Evolutionary conservation across 2,113 vertebrate species (phyloP), one percentile per base, ranked within the genome.

Genomic region (Pelmatolapia mariae): DNA sequence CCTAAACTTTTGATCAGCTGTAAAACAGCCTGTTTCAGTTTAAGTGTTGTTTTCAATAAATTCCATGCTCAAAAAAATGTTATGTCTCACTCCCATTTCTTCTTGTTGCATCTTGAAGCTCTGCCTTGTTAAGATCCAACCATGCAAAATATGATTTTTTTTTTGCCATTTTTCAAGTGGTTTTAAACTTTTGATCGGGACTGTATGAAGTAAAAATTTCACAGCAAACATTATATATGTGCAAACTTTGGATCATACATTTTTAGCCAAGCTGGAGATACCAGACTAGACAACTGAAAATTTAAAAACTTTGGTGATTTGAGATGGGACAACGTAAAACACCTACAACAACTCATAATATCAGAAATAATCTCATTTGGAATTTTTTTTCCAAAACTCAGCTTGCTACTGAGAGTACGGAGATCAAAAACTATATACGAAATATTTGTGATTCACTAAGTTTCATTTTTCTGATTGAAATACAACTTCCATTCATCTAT

Each of bases 1-100:
- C 2, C 54, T 57, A 15, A 57, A 57, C 54, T 26, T 57, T 57
- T 57, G 54, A 8, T 26, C 22, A 56, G 22, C 54, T 56, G 54
- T 57, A 5, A 57, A 26, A 57, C 54, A 26, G 54, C 22, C 53
- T 4, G 22, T 56, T 56, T 56, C 6, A 13, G 22, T 56, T 56
- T 56, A 26, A 56, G 12, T 15, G 24, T 26, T 26, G 56, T 59
- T 59, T 59, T 29, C 56, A 59, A 59, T 29, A 59, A 59, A 59
- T 29, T 59, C 2, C 8, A 59, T 29, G 5, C 5, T 29, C 0
- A 3, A 29, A 31, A 59, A 57, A 59, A 59, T 29, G 13, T 1
- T 5, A 13, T 59, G 15, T 4, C 56, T 31, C 26, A 31, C 26
- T 31, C 56, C 15, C 56, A 31, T 59, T 59, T 59, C 15, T 18